Percentiles rank a stretch among this genome's conserved stretches.
Evolutionary conservation across 1,140 invertebrate species (phyloP).

Genomic region (Propsilocerus akamusi): DNA sequence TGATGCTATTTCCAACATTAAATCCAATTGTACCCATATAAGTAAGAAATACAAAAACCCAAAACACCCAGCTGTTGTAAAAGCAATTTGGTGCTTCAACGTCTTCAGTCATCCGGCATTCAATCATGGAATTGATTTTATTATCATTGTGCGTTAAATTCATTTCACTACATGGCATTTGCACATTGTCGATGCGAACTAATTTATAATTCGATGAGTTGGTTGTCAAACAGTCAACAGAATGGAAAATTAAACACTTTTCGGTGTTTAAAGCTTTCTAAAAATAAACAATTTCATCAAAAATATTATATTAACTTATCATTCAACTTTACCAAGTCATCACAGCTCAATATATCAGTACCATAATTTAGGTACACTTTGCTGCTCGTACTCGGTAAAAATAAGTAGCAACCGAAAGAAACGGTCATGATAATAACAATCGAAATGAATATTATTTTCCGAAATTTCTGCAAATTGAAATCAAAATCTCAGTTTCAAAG

Average conservation of each 20-base stretch:
- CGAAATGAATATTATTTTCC: slow-evolving; percentile 48
- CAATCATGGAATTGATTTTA: neutral
- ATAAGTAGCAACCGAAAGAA: slow-evolving; percentile 40
- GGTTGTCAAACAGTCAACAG: too few relatives aligned
- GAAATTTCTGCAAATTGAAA: slow-evolving; percentile 26
- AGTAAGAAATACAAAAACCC: slow-evolving; percentile 49
- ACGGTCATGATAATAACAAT: slow-evolving; percentile 39
- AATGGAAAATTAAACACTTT: too few relatives aligned
- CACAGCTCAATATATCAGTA: neutral
- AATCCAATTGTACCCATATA: slow-evolving; percentile 51
- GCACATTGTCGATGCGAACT: too few relatives aligned
- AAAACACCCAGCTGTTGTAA: slow-evolving; percentile 39
- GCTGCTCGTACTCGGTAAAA: slow-evolving; percentile 38
- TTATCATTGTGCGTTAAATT: too few relatives aligned
- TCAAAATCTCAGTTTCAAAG: slow-evolving; percentile 5
- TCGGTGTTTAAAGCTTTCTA: too few relatives aligned
- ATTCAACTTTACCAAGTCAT: neutral
- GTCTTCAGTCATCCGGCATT: neutral
- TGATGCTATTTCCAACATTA: slow-evolving; percentile 56
- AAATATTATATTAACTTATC: too few relatives aligned
- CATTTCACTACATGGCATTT: too few relatives aligned
- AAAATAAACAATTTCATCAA: too few relatives aligned
- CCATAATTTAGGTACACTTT: slow-evolving; percentile 7
- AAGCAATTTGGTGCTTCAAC: slow-evolving; percentile 16
- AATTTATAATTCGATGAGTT: too few relatives aligned